Conservation (phyloP, 2,888 invertebrate species). For the Syritta pipiens region DNA sequence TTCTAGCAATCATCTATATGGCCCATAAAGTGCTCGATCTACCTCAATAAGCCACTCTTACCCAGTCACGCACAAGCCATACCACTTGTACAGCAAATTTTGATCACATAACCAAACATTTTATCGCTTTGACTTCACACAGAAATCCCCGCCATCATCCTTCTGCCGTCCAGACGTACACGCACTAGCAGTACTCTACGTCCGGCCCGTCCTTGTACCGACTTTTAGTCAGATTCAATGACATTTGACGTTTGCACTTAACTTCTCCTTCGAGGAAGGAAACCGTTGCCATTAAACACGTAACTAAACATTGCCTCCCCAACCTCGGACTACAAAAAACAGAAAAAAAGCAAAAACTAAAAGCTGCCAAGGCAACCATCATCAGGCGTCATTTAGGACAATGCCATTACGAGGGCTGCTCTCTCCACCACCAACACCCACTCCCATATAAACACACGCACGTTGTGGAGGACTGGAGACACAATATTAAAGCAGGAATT, state of each 20-base stretch:
- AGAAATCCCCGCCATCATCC: background rate
- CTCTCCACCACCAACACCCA: background rate
- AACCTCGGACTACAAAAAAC: background rate
- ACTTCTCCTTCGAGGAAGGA: slow-evolving; percentile 16
- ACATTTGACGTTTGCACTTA: slow-evolving; percentile 29
- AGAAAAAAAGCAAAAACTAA: background rate
- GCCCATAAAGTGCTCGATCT: too few species aligned
- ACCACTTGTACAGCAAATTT: background rate
- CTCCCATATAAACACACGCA: background rate
- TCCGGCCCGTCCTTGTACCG: background rate
- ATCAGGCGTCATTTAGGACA: slow-evolving; percentile 22
- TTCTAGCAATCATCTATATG: too few species aligned
- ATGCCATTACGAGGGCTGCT: slow-evolving; percentile 22
- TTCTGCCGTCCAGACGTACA: background rate
- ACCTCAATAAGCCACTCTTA: too few species aligned
- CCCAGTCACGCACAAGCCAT: background rate
- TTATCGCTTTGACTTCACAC: slow-evolving; percentile 3
- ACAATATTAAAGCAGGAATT: slow-evolving; percentile 57
- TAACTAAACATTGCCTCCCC: slow-evolving; percentile 20
- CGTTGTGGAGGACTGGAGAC: too few species aligned
- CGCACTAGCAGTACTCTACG: background rate
- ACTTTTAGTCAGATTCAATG: slow-evolving; percentile 3
- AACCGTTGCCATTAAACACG: slow-evolving; percentile 20
- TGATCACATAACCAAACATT: background rate
- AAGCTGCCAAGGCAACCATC: slow-evolving; percentile 16